phyloP scores from a whole-genome alignment of 35 echinoderm and acorn worm species.

The Chiridota heheva region DNA sequence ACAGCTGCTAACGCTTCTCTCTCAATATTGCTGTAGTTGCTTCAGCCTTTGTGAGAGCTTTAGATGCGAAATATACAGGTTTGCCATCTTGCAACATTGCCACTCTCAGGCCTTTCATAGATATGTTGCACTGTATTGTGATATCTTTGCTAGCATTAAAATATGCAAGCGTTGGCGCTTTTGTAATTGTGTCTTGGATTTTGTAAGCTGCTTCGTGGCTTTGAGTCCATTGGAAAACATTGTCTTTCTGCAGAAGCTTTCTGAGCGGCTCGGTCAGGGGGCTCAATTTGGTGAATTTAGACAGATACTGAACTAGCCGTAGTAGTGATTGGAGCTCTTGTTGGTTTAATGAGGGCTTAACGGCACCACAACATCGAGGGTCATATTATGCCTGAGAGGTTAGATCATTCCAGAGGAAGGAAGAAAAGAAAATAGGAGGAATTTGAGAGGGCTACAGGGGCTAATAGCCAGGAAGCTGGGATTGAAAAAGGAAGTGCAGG shows the following conservation, averaged over 20 bases:
- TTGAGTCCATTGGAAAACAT: slow-evolving; percentile 27
- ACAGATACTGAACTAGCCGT: slow-evolving; percentile 20
- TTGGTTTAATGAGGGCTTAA: background rate
- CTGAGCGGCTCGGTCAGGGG: background rate
- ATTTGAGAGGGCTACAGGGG: too few species aligned
- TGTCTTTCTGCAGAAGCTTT: slow-evolving; percentile 32
- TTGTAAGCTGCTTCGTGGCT: slow-evolving; percentile 27
- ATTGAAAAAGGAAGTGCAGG: too few species aligned
- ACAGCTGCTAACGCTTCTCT: slow-evolving; percentile 21
- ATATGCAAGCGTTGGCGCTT: slow-evolving; percentile 33
- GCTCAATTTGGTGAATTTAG: slow-evolving; percentile 13
- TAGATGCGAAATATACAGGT: slow-evolving; percentile 44
- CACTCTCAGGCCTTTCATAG: slow-evolving; percentile 36
- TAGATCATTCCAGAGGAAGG: too few species aligned
- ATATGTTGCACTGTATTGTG: slow-evolving; percentile 30
- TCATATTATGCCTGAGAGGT: too few species aligned
- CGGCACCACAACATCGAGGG: too few species aligned
- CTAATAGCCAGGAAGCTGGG: too few species aligned
- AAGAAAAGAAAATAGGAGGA: too few species aligned
- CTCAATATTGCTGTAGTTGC: slow-evolving; percentile 49
- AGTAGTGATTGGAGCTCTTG: slow-evolving; percentile 26
- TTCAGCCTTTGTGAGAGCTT: slow-evolving; percentile 40
- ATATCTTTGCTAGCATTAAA: background rate
- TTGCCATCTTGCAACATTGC: slow-evolving; percentile 32
- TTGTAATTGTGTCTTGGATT: slow-evolving; percentile 30